These are phyloP conservation scores for Cyclina sinensis DNA, from an alignment of 1,140 invertebrate species.

Conservation along the genomic window DNA sequence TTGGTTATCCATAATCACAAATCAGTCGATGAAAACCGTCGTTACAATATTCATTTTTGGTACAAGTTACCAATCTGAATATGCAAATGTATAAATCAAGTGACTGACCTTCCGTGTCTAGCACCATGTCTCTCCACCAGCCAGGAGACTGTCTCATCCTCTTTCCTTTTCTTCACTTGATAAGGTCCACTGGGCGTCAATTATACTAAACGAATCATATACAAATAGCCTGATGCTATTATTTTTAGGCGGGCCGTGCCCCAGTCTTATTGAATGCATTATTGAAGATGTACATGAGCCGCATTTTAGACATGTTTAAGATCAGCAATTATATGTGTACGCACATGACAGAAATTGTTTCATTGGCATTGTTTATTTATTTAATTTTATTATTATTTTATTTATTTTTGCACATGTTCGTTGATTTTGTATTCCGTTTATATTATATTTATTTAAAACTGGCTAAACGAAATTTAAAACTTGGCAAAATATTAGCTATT, in stretches of 20 bases:
- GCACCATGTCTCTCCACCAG: conserved; percentile 45
- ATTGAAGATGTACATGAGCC: no score
- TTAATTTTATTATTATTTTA: no score
- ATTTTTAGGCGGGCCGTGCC: no score
- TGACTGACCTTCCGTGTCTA: conserved; percentile 44
- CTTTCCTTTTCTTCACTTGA: conserved; percentile 8
- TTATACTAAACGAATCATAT: no score
- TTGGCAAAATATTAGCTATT: conserved; percentile 12
- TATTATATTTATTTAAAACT: conserved; percentile 15
- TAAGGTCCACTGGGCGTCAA: neutral
- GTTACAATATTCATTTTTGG: conserved; percentile 32
- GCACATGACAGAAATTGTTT: no score
- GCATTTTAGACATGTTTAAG: no score
- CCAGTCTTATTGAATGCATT: no score
- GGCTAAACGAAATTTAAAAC: conserved; percentile 20
- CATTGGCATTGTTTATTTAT: conserved; percentile 31
- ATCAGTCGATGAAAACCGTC: conserved; percentile 17
- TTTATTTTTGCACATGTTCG: conserved; percentile 10
- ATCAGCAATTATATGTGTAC: no score
- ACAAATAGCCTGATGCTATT: neutral
- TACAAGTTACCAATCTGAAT: conserved; percentile 19
- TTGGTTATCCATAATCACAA: conserved; percentile 28
- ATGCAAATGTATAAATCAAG: conserved; percentile 34
- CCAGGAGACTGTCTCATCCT: conserved; percentile 36
- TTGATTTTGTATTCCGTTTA: conserved; percentile 34